phyloP scores from a whole-genome alignment of 2,888 invertebrate species.

The Sphaerophoria taeniata region DNA sequence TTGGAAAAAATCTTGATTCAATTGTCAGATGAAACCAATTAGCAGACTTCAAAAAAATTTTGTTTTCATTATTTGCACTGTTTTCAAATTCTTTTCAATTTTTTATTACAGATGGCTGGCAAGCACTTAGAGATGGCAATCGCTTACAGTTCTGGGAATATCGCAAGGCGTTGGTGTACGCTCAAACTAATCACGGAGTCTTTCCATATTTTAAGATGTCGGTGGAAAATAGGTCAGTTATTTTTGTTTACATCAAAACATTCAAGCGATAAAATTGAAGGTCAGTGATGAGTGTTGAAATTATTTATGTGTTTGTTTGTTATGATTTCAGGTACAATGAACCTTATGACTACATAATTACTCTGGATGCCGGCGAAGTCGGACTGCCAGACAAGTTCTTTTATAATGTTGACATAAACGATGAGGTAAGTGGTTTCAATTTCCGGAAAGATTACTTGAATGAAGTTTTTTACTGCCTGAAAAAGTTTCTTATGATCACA shows the following conservation, averaged over 20 bases:
- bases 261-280: background rate
- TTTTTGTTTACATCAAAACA: background rate
- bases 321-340: constrained; percentile 76
- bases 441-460: background rate
- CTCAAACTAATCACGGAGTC: constrained; percentile 80
- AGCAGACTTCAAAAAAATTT: constrained; percentile 14
- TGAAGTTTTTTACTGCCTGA: too few species aligned
- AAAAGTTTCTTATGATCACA: too few species aligned
- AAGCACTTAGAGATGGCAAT: constrained; percentile 78
- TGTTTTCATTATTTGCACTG: background rate
- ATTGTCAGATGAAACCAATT: constrained; percentile 65
- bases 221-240: constrained; percentile 80
- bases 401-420: constrained; percentile 80
- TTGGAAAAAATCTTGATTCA: constrained; percentile 25
- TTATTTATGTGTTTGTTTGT: constrained; percentile 6
- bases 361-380: constrained; percentile 81
- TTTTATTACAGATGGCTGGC: constrained; percentile 80
- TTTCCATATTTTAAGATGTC: constrained; percentile 81
- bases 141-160: constrained; percentile 80
- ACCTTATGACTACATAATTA: constrained; percentile 81
- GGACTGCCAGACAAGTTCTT: constrained; percentile 81
- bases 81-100: background rate
- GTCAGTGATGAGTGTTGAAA: background rate
- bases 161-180: constrained; percentile 78
- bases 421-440: constrained; percentile 77